Evolutionary conservation across 2,113 vertebrate species (phyloP).

Genomic region (Laticauda laticaudata): DNA sequence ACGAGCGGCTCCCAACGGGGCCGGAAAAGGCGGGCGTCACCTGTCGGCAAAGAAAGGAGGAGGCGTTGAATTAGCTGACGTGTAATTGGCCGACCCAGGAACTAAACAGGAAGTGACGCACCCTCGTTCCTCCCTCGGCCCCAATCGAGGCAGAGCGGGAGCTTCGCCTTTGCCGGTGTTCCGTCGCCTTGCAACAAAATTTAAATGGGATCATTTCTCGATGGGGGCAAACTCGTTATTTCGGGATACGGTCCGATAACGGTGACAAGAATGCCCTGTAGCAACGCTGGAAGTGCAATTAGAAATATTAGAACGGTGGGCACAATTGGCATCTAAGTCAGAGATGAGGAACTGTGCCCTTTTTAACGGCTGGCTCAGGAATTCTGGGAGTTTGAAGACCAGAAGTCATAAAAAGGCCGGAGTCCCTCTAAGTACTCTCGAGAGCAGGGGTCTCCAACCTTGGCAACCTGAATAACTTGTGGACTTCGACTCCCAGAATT

Average conservation of each 20-base stretch:
- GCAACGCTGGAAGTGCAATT: not conserved
- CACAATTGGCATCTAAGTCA: not conserved
- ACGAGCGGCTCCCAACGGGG: constrained; percentile 3
- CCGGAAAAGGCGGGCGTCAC: constrained; percentile 9
- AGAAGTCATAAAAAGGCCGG: not conserved
- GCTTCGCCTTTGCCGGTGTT: not conserved
- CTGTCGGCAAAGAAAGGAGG: not conserved
- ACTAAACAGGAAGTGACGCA: not conserved
- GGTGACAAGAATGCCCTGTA: not conserved
- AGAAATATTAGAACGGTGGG: not conserved
- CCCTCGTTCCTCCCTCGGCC: not conserved
- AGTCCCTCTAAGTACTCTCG: not conserved
- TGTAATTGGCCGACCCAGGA: constrained; percentile 3
- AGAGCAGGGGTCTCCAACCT: too few species aligned
- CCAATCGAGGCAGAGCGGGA: not conserved
- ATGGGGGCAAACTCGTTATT: not conserved
- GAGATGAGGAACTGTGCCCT: not conserved
- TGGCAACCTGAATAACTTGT: too few species aligned
- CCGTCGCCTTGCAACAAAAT: rapidly evolving
- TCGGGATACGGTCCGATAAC: too few species aligned
- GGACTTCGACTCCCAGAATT: too few species aligned
- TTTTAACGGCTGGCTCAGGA: not conserved
- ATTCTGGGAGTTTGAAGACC: not conserved
- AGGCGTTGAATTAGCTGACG: not conserved
- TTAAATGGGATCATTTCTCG: not conserved